Base-by-base conservation (phyloP, 2,113 vertebrate genomes). In the Ondatra zibethicus region DNA sequence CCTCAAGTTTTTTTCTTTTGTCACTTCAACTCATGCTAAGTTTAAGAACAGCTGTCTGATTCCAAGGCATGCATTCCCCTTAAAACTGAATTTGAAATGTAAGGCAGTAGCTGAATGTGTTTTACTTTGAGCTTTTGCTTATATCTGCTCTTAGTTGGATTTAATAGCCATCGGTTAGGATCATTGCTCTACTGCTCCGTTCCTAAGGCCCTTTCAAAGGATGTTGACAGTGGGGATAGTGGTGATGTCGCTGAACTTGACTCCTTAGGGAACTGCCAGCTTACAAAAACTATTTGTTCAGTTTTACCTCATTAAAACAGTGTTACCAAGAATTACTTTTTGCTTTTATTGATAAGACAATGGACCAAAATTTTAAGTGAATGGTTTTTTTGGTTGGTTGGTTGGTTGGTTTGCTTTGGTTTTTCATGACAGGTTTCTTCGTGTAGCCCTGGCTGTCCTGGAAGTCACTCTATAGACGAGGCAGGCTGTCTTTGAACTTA, bases 231-330 rank as follows among this genome's bases (percentile, higher is more conserved):
- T 75, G n/a, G 42, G 82, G 50, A 87, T n/a, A 81, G 50, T 73
- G 94, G 90, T 92, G 68, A 39, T 78, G 70, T 65, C 92, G 87
- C 90, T 97, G 90, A 65, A 92, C 61, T 92, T 82, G 78, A 88
- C 31, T 85, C 70, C 29, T 73, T 73, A 70, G 66, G 72, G 52
- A 92, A 88, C 42, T 73, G 19, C 21, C 81, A 86, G 65, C 33
- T 92, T 94, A 16, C 29, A 94, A 47, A 85, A 86, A 88, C 52
- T 86, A 78, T 66, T 84, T 70, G 70, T 70, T 86, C 25, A 63
- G 81, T 86, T 47, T 85, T 29, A 31, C 29, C n/a, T 78, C 86
- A 91, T 95, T 82, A 93, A 82, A 88, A 93, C 94, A 81, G 91
- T 66, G 68, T 33, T 73, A 81, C 39, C 10, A 77, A 88, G 76